Conservation (phyloP, 2,113 vertebrate species). For the Rhea pennata region DNA sequence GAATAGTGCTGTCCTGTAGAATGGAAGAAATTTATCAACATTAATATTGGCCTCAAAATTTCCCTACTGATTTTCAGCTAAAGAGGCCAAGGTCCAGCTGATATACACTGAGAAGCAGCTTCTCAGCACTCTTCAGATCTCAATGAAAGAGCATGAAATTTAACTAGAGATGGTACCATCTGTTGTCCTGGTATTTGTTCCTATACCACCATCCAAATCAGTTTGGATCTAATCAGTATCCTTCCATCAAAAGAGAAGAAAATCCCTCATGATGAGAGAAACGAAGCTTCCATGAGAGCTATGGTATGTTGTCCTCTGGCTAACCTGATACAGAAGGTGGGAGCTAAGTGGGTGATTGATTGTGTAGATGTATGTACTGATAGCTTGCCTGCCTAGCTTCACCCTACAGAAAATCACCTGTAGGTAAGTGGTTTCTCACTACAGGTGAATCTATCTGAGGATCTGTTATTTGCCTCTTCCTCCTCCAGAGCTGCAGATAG, state of each 20-base stretch:
- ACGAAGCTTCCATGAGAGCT: neutral
- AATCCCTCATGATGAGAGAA: neutral
- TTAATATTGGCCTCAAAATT: neutral
- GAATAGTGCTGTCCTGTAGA: neutral
- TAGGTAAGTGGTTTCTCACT: neutral
- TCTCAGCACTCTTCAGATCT: neutral
- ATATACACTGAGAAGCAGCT: neutral
- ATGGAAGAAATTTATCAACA: neutral
- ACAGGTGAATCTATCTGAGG: neutral
- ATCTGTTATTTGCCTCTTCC: neutral
- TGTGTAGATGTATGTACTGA: neutral
- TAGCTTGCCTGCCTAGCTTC: neutral
- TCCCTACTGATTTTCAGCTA: neutral
- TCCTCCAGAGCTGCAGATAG: neutral
- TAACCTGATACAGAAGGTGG: neutral
- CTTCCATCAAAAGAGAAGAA: neutral
- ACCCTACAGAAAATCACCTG: neutral
- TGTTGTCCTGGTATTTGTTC: neutral
- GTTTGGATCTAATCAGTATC: neutral
- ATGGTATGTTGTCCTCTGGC: fast-evolving
- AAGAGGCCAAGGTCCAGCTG: neutral
- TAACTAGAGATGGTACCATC: neutral
- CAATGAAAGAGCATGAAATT: neutral
- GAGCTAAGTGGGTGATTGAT: neutral
- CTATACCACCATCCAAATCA: neutral